Evolutionary conservation across 2,113 vertebrate genomes (phyloP).

Genomic region (Hydropotes inermis): DNA sequence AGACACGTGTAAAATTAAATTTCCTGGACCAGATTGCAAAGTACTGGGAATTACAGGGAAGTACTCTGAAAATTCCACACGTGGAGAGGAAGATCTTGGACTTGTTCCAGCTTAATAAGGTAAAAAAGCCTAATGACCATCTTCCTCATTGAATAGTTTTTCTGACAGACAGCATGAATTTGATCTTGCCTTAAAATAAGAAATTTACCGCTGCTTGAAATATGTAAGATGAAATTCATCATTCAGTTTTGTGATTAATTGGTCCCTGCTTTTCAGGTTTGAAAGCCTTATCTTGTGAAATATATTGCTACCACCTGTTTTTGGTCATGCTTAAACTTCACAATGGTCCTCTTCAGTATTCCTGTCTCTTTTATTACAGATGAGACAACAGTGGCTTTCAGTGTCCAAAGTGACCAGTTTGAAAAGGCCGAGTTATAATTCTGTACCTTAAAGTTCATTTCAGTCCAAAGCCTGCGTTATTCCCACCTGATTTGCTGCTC

Average conservation of each 20-base stretch:
- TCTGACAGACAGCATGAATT: neutral
- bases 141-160: neutral
- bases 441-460: neutral
- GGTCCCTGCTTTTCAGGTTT: neutral
- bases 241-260: neutral
- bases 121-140: constrained; percentile 65
- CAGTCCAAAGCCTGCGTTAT: neutral
- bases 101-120: constrained; percentile 96
- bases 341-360: neutral
- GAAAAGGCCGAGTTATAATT: neutral
- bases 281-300: neutral
- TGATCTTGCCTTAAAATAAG: neutral
- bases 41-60: constrained; percentile 99
- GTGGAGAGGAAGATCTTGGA: constrained; percentile 98
- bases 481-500: neutral
- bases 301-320: neutral
- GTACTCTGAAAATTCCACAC: constrained; percentile 95
- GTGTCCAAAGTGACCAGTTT: neutral
- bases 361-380: neutral
- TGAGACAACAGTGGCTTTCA: neutral
- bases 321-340: neutral
- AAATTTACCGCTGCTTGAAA: neutral
- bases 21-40: constrained; percentile 99
- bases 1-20: constrained; percentile 97
- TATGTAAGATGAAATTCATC: neutral